Base-by-base conservation (phyloP, 30 jellyfish, hydroid and myxozoan species). In the Mastigias papua region DNA sequence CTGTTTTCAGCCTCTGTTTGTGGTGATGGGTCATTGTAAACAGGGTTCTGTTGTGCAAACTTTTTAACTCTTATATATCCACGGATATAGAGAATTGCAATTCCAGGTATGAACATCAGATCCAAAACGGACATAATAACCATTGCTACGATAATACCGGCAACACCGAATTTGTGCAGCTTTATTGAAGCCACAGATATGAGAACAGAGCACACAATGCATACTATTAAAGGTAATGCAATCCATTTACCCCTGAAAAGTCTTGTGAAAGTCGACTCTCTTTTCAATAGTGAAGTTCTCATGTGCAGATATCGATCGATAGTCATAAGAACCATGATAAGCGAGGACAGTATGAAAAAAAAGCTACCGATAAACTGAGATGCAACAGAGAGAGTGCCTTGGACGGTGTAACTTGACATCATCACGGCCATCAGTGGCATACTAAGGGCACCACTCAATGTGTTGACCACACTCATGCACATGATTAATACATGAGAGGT, bases 261-360 rank as follows among this genome's bases (percentile, higher is more conserved):
- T 72, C 34, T 72, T 26, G 16, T 13, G 3, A 72, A 20, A 16
- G n/a, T 37, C 21, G 83, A 72, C 25, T 25, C 17, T 37, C 23
- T 29, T 22, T 21, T 22, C 20, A 13, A 21, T 15, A 72, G 20
- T 26, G 34, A 26, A 13, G 83, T 22, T 26, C 26, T 72, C 83
- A 72, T 72, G 62, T 72, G 83, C 67, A 72, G 8, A 46, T 72
- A 72, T 6, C 69, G 67, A 61, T 78, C 73, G 46, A 78, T 34
- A 20, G 89, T 80, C 60, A 62, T 17, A 11, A 76, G 54, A 17
- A 32, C 54, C 50, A 48, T 76, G 17, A 72, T 6, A 11, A 54
- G 17, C 25, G 27, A 54, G 67, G 67, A 54, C 9, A 54, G 67
- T 2, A 16, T 5, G 27, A 16, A 16, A 6, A 54, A 54, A 19